Evolutionary conservation across 2,113 vertebrate genomes (phyloP), one percentile per base, ranked within the genome.

Genomic region (Isichthys henryi): DNA sequence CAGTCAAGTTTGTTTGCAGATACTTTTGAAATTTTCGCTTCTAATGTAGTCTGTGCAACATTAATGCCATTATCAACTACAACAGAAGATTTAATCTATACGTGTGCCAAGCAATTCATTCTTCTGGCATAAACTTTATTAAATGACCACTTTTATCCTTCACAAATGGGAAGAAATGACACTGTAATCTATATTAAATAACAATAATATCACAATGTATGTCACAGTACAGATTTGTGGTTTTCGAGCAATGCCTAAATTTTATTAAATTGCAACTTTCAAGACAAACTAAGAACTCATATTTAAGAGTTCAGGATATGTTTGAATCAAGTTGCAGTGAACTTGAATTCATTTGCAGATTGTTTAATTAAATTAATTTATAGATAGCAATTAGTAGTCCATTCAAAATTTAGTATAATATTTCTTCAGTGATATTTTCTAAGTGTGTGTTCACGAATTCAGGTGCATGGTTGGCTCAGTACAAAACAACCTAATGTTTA

Each of bases 1-100:
- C 74, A 27, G 19, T 87, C 46, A 74, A 3, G 70, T 77, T 80
- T 88, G 80, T 82, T 88, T 77, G 88, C 48, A 48, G 31, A 89
- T 89, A 35, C 21, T 53, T 58, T 89, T 86, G 46, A 49, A 74
- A 15, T 50, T 52, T 39, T 89, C 21, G 15, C 45, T 58, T 86
- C 58, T 49, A 70, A 89, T 62, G 49, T 58, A 89, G 7, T 50
- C 80, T 9, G 8, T 58, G 39, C 52, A 58, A 56, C 35, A 31
- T 58, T 43, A 89, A 82, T 83, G 74, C 53, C 70, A 62, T 23
- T 5, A 46, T 31, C 1, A 23, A 35, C 15, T 48, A 21, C 17
- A 13, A 46, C 2, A 15, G 56, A 50, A 87, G 46, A 27, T 86
- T 39, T 87, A 86, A 87, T 53, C 27, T 50, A 74, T 87, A 23